Base-by-base conservation (phyloP, 1,140 invertebrate species). In the Lineus longissimus region DNA sequence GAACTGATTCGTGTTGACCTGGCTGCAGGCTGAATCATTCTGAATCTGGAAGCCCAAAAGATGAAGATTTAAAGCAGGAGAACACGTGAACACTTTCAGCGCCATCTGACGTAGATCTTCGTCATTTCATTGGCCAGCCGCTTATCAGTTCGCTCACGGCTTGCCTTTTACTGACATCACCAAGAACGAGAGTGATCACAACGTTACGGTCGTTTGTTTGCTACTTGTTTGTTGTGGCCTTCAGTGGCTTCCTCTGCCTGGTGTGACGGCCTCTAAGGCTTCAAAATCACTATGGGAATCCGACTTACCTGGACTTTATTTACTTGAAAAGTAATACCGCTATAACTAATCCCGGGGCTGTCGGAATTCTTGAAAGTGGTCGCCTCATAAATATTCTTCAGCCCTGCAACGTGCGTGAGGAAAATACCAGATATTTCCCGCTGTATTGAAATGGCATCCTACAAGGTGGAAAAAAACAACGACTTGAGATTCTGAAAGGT, bases 1-100 rank as follows among this genome's bases (percentile, higher is more conserved):
- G 81, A 98, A 99, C 54, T 15, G 27, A 61, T 29, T 54, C 51
- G 55, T n/a, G n/a, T 33, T 68, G 62, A 22, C 60, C 64, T 61
- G 74, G 74, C 0, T 72, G 62, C 59, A 82, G 81, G 27, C 75
- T 29, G n/a, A 62, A 30, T 29, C 40, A 19, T 1, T 13, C 36
- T 2, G 4, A 19, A 19, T 22, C 9, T n/a, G 17, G 2, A 47
- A 61, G 27, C n/a, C n/a, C n/a, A n/a, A n/a, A n/a, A n/a, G n/a
- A n/a, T n/a, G n/a, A n/a, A n/a, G n/a, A n/a, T n/a, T n/a, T n/a
- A 2, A 17, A 17, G 25, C 17, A 29, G 25, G 25, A 4, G 15
- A 6, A 25, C 0, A 65, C n/a, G 13, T 15, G 17, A 17, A 2
- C 59, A 22, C 11, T 4, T 36, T n/a, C 19, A 13, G 22, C 11